Evolutionary conservation across 2,888 invertebrate species (phyloP), one percentile per base, ranked within the genome.

Genomic region (Ectobius pallidus): DNA sequence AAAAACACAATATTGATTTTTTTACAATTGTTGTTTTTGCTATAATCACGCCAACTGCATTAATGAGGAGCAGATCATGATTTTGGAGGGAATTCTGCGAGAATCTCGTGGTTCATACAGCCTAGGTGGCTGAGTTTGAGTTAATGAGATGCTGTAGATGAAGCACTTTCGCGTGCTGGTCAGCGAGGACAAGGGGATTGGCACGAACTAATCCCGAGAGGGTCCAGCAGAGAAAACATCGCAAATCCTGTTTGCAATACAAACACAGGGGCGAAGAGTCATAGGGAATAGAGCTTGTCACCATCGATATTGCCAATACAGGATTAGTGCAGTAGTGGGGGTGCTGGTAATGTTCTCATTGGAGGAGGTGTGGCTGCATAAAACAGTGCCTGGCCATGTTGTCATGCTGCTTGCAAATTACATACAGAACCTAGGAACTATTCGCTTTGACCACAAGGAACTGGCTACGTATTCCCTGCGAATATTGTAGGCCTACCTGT

Each of bases 241-340:
- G 62, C 72, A 73, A 73, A 73, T 73, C 73, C 73, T 73, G 73
- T 73, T 73, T 69, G 69, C 55, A 63, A 22, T 73, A 62, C 70
- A 73, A 73, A 73, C 73, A 73, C 20, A 62, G 52, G 63, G 63
- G 71, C 49, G 71, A 71, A 71, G 69, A 69, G 73, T 73, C 69
- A 70, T 63, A 73, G 73, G 63, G 34, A 73, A 55, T 52, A 49
- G 62, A 39, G 49, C 70, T 55, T 52, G 52, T 18, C 46, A 46
- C 46, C 65, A 65, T 44, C 65, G 65, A 65, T 65, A 65, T 46
- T n/a, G 18, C 65, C 65, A 65, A 65, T 65, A 68, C 6, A 25
- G 32, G 32, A 49, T 49, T 44, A 68, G 32, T 49, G 49, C 30
- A 18, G 30, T 7, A n/a, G 58, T 32, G 16, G 30, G 2, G 32